phyloP scores from a whole-genome alignment of 2,888 invertebrate species.

The Stegana nigrithorax region DNA sequence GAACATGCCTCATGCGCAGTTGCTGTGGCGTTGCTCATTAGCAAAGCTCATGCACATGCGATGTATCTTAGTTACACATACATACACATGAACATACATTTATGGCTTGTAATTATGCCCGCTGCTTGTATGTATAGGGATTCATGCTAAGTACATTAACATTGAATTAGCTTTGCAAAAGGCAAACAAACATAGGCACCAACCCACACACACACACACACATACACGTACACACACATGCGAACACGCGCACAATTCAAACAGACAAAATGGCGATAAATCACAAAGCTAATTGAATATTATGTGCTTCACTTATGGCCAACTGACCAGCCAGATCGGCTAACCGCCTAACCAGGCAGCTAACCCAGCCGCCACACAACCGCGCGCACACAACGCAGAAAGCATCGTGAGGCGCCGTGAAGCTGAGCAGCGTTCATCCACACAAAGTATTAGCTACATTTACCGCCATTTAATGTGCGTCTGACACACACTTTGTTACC shows the following conservation, averaged over 20 bases:
- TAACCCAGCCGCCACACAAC: neutral
- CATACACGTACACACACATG: neutral
- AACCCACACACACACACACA: neutral
- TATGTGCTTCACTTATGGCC: conserved; percentile 15
- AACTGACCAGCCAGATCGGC: neutral
- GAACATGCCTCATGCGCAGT: too few species aligned
- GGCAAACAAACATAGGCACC: neutral
- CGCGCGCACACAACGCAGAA: neutral
- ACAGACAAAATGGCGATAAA: neutral
- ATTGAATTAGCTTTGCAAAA: conserved; percentile 8
- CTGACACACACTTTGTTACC: neutral
- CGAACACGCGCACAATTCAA: neutral
- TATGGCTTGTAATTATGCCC: too few species aligned
- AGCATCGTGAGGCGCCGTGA: too few species aligned
- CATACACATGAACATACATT: too few species aligned
- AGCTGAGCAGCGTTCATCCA: too few species aligned
- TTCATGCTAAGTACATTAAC: conserved; percentile 6
- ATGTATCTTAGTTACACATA: too few species aligned
- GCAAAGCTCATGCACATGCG: too few species aligned
- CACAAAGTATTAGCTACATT: conserved; percentile 8
- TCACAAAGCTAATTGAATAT: conserved; percentile 19
- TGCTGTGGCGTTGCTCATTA: too few species aligned
- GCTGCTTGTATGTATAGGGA: too few species aligned
- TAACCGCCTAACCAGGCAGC: neutral
- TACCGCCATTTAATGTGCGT: conserved; percentile 11